A percentile compares a stretch with the other conserved stretches of the same genome.
phyloP scores from a whole-genome alignment of 35 echinoderm and acorn worm species.

The Anneissia japonica region DNA sequence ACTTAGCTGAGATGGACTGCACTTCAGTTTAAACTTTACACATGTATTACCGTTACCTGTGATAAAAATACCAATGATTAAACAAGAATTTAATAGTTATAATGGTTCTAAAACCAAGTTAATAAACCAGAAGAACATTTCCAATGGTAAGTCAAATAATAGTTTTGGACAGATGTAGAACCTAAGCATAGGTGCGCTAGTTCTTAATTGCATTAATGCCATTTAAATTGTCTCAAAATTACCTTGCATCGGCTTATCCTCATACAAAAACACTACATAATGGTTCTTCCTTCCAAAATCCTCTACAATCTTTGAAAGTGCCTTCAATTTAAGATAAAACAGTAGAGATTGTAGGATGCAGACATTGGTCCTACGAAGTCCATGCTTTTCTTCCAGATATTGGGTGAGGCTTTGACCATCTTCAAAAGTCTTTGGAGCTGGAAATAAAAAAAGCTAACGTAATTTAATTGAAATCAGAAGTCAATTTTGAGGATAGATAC shows the following conservation, averaged over 20 bases:
- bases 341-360: neutral
- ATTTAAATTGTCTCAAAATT: neutral
- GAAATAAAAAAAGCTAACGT: too few species aligned
- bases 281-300: neutral
- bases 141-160: too few species aligned
- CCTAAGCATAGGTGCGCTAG: too few species aligned
- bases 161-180: too few species aligned
- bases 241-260: neutral
- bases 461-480: too few species aligned
- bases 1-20: neutral
- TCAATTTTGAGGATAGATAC: too few species aligned
- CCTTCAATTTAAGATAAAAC: neutral
- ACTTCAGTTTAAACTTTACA: neutral
- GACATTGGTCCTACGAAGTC: neutral
- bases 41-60: neutral
- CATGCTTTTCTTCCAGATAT: neutral
- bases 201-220: too few species aligned
- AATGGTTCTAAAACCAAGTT: too few species aligned
- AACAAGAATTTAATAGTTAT: too few species aligned
- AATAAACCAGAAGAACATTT: too few species aligned
- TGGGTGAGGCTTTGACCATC: neutral
- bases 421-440: too few species aligned
- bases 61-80: neutral
- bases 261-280: neutral
- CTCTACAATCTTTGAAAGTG: neutral